Evolutionary conservation across 1,140 invertebrate species (phyloP).

Genomic region (Stegodyphus mimosarum): DNA sequence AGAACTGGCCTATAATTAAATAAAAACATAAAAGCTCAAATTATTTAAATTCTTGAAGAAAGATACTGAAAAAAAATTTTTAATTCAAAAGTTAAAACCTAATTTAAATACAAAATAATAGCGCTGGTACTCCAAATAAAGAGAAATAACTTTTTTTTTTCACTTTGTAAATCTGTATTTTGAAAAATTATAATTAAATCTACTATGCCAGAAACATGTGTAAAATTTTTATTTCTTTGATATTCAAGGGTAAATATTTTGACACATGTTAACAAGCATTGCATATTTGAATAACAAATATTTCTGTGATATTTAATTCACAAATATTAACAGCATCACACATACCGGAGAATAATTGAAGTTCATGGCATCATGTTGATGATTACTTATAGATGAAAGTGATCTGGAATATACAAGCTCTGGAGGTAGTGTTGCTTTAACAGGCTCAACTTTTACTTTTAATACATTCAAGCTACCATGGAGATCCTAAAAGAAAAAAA

Average conservation of each 20-base stretch:
- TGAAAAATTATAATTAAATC: too few species aligned
- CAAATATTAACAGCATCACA: too few species aligned
- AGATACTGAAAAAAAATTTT: background rate
- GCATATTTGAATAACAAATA: background rate
- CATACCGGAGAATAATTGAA: conserved; percentile 57
- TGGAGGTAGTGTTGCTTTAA: conserved; percentile 34
- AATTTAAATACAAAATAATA: background rate
- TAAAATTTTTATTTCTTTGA: too few species aligned
- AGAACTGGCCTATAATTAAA: conserved; percentile 29
- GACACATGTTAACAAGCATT: too few species aligned
- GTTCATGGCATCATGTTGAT: conserved; percentile 36
- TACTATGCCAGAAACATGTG: too few species aligned
- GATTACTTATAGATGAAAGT: conserved; percentile 51
- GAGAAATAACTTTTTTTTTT: too few species aligned
- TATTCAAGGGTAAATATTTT: too few species aligned
- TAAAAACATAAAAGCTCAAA: background rate
- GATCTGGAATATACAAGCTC: conserved; percentile 59
- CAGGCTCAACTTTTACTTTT: conserved; percentile 30
- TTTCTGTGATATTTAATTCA: background rate
- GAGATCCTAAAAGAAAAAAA: conserved; percentile 30
- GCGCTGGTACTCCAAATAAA: background rate
- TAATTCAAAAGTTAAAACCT: background rate
- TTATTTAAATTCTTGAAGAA: background rate
- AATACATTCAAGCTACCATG: conserved; percentile 36
- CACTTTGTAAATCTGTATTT: too few species aligned